Conservation (phyloP, 2,888 invertebrate species). For the Pinctada fucata region DNA sequence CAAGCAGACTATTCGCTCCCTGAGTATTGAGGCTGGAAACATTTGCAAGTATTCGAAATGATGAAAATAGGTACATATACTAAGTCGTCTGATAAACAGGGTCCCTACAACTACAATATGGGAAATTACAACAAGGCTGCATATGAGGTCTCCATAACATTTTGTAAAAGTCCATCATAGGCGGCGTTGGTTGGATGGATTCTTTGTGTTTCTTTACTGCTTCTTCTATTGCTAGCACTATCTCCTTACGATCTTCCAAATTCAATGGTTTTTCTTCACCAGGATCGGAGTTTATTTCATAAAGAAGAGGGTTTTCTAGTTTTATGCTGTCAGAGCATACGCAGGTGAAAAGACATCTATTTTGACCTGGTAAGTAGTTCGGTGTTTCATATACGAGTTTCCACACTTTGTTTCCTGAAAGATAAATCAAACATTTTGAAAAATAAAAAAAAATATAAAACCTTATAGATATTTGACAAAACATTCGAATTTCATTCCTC, state of each 20-base stretch:
- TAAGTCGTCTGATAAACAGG: conserved; percentile 1
- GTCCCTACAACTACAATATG: conserved; percentile 66
- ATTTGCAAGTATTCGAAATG: no score
- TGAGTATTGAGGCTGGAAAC: no score
- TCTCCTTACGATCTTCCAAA: conserved; percentile 31
- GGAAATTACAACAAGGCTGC: conserved; percentile 76
- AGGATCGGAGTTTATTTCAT: conserved; percentile 77
- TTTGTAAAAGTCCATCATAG: conserved; percentile 64
- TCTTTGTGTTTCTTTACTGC: conserved; percentile 60
- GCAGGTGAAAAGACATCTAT: conserved; percentile 58
- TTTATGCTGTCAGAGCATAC: conserved; percentile 66
- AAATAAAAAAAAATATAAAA: no score
- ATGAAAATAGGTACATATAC: no score
- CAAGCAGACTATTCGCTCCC: no score
- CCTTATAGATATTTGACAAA: no score
- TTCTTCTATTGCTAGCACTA: conserved; percentile 48
- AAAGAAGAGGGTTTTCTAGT: conserved; percentile 77
- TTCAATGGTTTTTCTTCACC: conserved; percentile 75
- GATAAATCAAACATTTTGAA: no score
- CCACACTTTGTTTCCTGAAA: conserved; percentile 65
- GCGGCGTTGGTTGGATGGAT: conserved; percentile 56
- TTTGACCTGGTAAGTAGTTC: conserved; percentile 65
- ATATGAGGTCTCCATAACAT: conserved; percentile 72
- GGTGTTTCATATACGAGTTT: conserved; percentile 74
- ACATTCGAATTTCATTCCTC: no score